These are phyloP conservation scores for Tetramorium alpestre DNA, from an alignment of 1,140 invertebrate species.

Conservation along the genomic window DNA sequence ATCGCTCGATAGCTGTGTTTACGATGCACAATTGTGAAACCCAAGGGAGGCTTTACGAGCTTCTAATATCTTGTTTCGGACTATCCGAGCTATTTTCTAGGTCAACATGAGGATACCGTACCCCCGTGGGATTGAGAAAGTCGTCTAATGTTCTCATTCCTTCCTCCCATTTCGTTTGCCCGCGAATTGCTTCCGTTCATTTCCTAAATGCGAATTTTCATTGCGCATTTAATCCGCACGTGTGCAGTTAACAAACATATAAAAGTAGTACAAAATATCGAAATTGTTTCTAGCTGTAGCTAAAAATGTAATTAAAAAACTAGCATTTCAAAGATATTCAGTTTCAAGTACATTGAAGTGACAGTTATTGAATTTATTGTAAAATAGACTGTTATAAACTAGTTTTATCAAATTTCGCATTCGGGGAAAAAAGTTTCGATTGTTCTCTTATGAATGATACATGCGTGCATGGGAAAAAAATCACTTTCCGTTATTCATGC, in stretches of 20 bases:
- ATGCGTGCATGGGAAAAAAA: background rate
- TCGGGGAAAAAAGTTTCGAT: background rate
- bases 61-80: conserved; percentile 21
- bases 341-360: background rate
- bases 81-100: background rate
- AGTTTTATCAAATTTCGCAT: background rate
- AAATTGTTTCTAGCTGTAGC: background rate
- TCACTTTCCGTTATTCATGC: background rate
- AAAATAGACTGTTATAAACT: background rate
- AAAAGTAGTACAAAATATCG: background rate
- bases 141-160: background rate
- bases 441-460: background rate
- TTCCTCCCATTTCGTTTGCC: background rate
- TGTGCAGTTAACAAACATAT: background rate
- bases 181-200: background rate
- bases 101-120: background rate
- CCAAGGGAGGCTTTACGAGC: conserved; percentile 12
- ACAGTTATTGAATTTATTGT: background rate
- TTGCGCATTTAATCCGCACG: background rate
- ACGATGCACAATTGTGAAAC: conserved; percentile 16
- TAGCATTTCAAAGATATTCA: background rate
- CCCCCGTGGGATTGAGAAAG: background rate
- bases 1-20: background rate
- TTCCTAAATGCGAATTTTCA: background rate
- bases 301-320: background rate